phyloP scores from a whole-genome alignment of 2,888 invertebrate species.

The Altica lythri region DNA sequence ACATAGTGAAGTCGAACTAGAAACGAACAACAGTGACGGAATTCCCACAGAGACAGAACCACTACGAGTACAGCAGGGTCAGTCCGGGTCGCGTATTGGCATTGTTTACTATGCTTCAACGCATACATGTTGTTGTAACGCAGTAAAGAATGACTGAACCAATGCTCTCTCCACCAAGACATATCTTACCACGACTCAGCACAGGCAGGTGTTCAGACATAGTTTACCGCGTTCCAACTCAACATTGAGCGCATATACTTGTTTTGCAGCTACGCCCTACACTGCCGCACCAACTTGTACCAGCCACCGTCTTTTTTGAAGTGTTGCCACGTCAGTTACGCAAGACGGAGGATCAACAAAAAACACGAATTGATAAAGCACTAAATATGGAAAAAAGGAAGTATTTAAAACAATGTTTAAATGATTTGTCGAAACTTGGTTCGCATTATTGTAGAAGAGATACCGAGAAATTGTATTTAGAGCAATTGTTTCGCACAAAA shows the following conservation, averaged over 20 bases:
- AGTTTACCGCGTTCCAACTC: neutral
- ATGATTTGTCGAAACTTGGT: conserved; percentile 7
- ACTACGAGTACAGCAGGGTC: too few relatives aligned
- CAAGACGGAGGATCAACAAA: neutral
- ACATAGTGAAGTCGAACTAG: too few relatives aligned
- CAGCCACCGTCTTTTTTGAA: neutral
- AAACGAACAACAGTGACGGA: too few relatives aligned
- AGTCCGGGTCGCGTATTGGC: neutral
- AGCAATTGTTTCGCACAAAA: conserved; percentile 10
- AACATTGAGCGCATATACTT: too few relatives aligned
- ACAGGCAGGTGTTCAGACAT: neutral
- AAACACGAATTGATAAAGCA: neutral
- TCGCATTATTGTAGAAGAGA: conserved; percentile 4
- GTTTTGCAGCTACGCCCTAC: too few relatives aligned
- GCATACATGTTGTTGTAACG: neutral
- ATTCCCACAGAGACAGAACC: too few relatives aligned
- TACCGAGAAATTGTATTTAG: conserved; percentile 1
- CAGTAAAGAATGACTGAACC: neutral
- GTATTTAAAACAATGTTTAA: neutral
- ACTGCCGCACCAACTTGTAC: neutral
- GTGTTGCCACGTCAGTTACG: neutral
- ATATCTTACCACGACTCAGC: neutral
- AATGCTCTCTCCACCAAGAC: too few relatives aligned
- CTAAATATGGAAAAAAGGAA: neutral
- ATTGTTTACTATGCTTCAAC: neutral